Base-by-base conservation (phyloP, 2,113 vertebrate species). In the Craseonycteris thonglongyai region DNA sequence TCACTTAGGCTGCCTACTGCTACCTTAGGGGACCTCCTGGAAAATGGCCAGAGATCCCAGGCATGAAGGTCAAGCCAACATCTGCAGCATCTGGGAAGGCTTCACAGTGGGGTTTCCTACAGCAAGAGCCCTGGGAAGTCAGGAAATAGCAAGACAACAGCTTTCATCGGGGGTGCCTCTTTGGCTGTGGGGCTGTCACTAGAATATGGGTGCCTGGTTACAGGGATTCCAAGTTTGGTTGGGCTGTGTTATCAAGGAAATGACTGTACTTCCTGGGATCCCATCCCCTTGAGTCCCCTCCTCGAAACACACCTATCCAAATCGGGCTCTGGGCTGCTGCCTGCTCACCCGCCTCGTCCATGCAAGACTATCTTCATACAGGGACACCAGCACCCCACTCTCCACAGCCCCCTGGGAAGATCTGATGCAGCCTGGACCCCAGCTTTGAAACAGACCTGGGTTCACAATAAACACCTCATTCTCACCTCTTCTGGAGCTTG, bases 31-130 rank as follows among this genome's bases (percentile, higher is more conserved):
- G 10, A 4, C 35, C 45, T 15, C 15, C 16, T 15, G 11, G 7
- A 13, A 88, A 49, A 30, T 28, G 10, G 45, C n/a, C 45, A 7
- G 26, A 51, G 2, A 0, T 12, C n/a, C n/a, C 0, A 12, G 6
- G 6, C 2, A 15, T 2, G 26, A 59, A 3, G 12, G 10, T 59
- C 19, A 10, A 42, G 14, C 26, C 78, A 59, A 30, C 15, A 9
- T 59, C 26, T 30, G 3, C 26, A 35, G 15, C 30, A 1, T 5
- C 54, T 13, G 40, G 16, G 16, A 14, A n/a, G 26, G 15, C 9
- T 18, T 42, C 56, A 7, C 1, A 4, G 3, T 3, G 1, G 14
- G 38, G 47, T 42, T 18, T 87, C 22, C 14, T 1, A 9, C 35
- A 35, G 15, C 71, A 26, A 35, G 69, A 63, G 24, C 45, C 45